These are phyloP conservation scores for Heliopora coerulea DNA, from an alignment of 92 coral and sea anemone species.

Conservation along the genomic window DNA sequence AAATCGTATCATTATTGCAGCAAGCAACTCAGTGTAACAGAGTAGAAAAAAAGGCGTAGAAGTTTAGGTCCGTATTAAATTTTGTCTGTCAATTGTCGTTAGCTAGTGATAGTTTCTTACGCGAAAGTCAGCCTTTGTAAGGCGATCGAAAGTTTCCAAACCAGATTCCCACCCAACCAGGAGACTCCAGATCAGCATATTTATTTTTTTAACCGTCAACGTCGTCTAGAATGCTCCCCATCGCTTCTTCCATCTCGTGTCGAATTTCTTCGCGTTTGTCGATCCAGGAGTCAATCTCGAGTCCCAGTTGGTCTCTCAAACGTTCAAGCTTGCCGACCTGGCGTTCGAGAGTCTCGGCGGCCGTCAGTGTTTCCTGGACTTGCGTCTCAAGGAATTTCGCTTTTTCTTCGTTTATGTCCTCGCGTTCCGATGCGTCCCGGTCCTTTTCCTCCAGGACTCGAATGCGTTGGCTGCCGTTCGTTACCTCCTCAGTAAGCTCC, in stretches of 20 bases:
- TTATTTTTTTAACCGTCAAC: too few relatives aligned
- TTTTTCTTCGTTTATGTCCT: constrained; percentile 39
- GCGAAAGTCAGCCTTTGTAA: too few relatives aligned
- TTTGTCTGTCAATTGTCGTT: too few relatives aligned
- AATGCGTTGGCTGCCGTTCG: constrained; percentile 4
- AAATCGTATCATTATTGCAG: too few relatives aligned
- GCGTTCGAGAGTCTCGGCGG: constrained; percentile 32
- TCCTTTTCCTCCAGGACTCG: constrained; percentile 47
- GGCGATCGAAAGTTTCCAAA: too few relatives aligned
- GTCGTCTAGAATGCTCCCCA: constrained; percentile 1
- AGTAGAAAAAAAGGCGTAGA: too few relatives aligned
- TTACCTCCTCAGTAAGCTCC: constrained; percentile 31
- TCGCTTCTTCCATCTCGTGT: constrained; percentile 26
- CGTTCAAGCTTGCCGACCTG: constrained; percentile 31
- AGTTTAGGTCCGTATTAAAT: too few relatives aligned
- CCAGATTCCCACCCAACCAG: too few relatives aligned
- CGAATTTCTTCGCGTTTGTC: constrained; percentile 17
- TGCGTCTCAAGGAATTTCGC: constrained; percentile 39
- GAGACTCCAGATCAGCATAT: too few relatives aligned
- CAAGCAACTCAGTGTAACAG: too few relatives aligned
- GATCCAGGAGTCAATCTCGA: not conserved
- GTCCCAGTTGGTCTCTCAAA: constrained; percentile 12
- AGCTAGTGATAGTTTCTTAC: too few relatives aligned
- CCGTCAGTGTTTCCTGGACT: constrained; percentile 15
- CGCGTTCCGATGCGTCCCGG: constrained; percentile 45